Evolutionary conservation across 2,888 invertebrate species (phyloP), one percentile per base, ranked within the genome.

Genomic region (Phyllotreta striolata): DNA sequence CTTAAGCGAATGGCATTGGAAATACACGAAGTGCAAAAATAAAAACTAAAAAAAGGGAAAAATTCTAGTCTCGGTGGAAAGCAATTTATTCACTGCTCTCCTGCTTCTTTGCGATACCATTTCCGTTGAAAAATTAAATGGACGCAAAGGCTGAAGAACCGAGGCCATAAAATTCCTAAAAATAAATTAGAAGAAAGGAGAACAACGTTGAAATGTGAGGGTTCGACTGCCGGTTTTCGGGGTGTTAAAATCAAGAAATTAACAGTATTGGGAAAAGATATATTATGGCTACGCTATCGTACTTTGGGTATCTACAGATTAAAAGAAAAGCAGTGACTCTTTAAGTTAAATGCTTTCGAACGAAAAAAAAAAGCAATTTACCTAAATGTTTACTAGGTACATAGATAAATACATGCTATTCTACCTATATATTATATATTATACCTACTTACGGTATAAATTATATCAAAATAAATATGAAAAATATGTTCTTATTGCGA

Each of bases 71-170:
- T 24, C 34, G 24, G 49, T 38, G 55, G 43, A 59, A 58, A 58
- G 47, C 63, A 59, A 63, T 63, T 63, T 63, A 63, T 63, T 63
- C 63, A 55, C 34, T 59, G 49, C 40, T 63, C 52, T 63, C 63
- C 39, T 38, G 52, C 38, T 59, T 59, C 37, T 47, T 54, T 60
- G 60, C 60, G 52, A 52, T 63, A 61, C 55, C 61, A 43, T 56
- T 61, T 64, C 64, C 64, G 49, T 61, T 61, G 55, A 51, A 55
- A 52, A 61, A 64, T 56, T 56, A 56, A 64, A 64, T 61, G 55
- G 56, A 61, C 64, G 56, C 60, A 52, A 60, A 55, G 55, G 61
- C 55, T 59, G 56, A 60, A 60, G 49, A 59, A 54, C 49, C 39
- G 54, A 54, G 58, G 43, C 57, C 59, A 46, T 59, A 55, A 63